Evolutionary conservation across 2,797 vertebrate species (phyloP).

Genomic region (Sphenopsis melanotis): DNA sequence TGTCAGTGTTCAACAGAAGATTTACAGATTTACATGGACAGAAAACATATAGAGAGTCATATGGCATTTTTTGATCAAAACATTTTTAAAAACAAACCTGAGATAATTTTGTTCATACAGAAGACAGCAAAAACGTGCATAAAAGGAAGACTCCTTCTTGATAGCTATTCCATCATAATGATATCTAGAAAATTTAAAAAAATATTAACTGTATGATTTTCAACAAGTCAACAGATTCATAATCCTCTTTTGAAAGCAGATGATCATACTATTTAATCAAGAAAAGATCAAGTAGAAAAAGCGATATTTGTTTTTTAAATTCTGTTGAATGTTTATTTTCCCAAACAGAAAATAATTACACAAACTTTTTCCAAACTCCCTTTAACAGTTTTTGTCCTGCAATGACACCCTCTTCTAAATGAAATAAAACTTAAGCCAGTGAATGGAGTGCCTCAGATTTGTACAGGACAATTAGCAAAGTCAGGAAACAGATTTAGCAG

Average conservation of each 20-base stretch:
- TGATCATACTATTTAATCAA: not conserved
- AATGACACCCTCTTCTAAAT: not conserved
- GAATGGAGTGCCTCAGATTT: not conserved
- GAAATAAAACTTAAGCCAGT: not conserved
- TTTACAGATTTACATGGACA: not conserved
- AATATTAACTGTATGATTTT: not conserved
- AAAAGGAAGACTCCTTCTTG: conserved; percentile 68
- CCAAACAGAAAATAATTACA: not conserved
- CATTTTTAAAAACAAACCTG: conserved; percentile 51
- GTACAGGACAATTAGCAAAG: not conserved
- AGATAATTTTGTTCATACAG: conserved; percentile 35
- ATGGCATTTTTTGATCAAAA: not conserved
- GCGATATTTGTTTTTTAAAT: not conserved
- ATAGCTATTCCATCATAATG: conserved; percentile 70
- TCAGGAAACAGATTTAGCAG: not conserved
- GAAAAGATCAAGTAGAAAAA: not conserved
- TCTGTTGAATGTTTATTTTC: not conserved
- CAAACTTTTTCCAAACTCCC: not conserved
- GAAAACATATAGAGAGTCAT: not conserved
- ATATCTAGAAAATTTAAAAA: conserved; percentile 41
- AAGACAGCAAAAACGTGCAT: conserved; percentile 61
- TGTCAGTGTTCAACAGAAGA: not conserved
- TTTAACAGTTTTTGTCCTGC: not conserved
- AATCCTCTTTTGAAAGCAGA: not conserved
- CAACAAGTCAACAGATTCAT: not conserved